These are phyloP conservation scores for Podocnemis expansa DNA, from an alignment of 2,113 vertebrate species.

Conservation along the genomic window DNA sequence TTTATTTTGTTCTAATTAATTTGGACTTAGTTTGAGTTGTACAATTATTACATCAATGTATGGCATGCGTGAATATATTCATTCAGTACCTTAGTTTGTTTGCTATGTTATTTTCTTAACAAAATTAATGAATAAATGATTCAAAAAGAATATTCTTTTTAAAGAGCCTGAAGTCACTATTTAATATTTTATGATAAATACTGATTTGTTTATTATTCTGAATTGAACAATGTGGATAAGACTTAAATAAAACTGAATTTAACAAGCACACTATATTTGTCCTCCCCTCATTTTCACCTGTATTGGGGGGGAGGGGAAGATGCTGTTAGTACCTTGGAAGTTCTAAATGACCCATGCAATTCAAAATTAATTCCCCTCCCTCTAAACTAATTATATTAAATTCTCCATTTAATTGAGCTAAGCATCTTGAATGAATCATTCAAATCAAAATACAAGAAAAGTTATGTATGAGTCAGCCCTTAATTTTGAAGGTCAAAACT, in stretches of 20 bases:
- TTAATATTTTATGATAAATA: too few species aligned
- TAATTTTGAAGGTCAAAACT: constrained; percentile 68
- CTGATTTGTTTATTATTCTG: background rate
- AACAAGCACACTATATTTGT: background rate
- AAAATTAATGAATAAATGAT: background rate
- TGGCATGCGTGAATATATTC: background rate
- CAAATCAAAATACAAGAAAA: constrained; percentile 31
- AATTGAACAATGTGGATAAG: background rate
- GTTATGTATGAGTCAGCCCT: background rate
- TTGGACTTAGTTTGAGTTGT: background rate
- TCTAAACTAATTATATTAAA: constrained; percentile 67
- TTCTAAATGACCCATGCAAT: background rate
- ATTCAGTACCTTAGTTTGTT: background rate
- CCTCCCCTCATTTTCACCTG: constrained; percentile 7
- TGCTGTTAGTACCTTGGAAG: background rate
- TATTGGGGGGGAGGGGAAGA: background rate
- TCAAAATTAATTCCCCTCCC: constrained; percentile 36
- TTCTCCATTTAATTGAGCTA: constrained; percentile 67
- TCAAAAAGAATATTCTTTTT: background rate
- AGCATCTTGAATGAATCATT: constrained; percentile 42
- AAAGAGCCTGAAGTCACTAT: background rate
- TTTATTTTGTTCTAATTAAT: background rate
- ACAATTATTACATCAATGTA: background rate
- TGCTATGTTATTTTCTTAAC: background rate
- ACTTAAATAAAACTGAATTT: background rate